phyloP scores from a whole-genome alignment of 2,888 invertebrate genomes.

The Drosophila setosimentum region DNA sequence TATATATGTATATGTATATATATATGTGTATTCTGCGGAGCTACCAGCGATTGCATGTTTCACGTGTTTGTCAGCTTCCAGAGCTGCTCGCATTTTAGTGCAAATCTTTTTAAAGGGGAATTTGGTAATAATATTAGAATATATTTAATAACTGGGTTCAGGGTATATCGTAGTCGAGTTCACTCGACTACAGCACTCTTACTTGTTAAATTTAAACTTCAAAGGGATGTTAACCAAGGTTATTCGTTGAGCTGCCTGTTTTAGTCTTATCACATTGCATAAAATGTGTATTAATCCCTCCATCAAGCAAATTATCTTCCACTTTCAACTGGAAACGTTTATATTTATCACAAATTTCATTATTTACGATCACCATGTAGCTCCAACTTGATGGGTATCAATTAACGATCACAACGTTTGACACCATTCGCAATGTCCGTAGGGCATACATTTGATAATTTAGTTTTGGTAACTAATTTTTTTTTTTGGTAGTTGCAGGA shows the following conservation, averaged over 20 bases:
- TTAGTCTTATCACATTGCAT: background rate
- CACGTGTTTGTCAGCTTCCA: too few relatives aligned
- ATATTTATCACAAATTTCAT: conserved; percentile 6
- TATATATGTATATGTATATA: too few relatives aligned
- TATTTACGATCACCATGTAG: conserved; percentile 4
- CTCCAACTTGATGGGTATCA: conserved; percentile 11
- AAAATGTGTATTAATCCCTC: background rate
- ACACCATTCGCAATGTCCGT: conserved; percentile 47
- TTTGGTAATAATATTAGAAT: too few relatives aligned
- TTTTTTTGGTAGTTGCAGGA: conserved; percentile 24
- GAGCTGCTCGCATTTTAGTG: too few relatives aligned
- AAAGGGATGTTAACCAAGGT: background rate
- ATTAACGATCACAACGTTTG: conserved; percentile 39
- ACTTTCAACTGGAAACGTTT: conserved; percentile 8
- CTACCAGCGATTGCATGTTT: too few relatives aligned
- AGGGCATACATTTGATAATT: conserved; percentile 49
- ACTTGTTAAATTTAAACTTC: background rate
- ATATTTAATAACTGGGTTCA: too few relatives aligned
- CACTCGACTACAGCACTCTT: too few relatives aligned
- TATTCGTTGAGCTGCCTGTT: background rate
- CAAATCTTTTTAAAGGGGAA: too few relatives aligned
- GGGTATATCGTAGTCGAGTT: too few relatives aligned
- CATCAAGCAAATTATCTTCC: background rate
- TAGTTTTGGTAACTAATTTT: conserved; percentile 37
- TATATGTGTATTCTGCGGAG: too few relatives aligned